A percentile compares a stretch with the other conserved stretches of the same genome.
These are phyloP conservation scores for Oligia strigilis DNA, from an alignment of 2,888 invertebrate species.

Conservation along the genomic window DNA sequence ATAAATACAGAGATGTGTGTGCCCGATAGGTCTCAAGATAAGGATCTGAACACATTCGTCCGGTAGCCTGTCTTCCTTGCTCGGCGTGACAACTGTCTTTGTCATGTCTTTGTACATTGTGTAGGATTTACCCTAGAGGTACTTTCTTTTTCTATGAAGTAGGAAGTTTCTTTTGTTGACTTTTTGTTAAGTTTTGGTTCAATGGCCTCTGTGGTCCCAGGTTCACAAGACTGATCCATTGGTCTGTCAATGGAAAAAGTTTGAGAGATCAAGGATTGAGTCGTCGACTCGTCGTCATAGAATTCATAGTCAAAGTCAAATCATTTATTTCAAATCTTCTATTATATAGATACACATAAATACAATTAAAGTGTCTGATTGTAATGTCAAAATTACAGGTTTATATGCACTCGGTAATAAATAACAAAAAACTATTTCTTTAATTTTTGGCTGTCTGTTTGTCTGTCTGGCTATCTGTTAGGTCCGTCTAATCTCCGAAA, in stretches of 20 bases:
- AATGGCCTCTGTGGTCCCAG: neutral
- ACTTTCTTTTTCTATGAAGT: slow-evolving; percentile 17
- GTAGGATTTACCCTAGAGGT: neutral
- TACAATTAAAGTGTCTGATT: too few relatives aligned
- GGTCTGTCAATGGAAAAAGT: neutral
- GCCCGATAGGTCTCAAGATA: slow-evolving; percentile 53
- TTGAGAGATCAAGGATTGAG: neutral
- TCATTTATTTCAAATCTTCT: neutral
- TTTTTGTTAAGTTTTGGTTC: slow-evolving; percentile 13
- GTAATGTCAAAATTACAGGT: too few relatives aligned
- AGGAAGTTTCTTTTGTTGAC: slow-evolving; percentile 10
- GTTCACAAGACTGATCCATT: neutral
- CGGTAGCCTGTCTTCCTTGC: slow-evolving; percentile 45
- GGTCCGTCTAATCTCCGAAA: too few relatives aligned
- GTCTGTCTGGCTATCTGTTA: too few relatives aligned
- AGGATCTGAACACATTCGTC: slow-evolving; percentile 43
- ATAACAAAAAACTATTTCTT: too few relatives aligned
- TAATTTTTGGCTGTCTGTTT: too few relatives aligned
- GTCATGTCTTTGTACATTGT: neutral
- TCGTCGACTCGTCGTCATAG: too few relatives aligned
- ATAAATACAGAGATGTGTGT: slow-evolving; percentile 48
- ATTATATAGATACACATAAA: too few relatives aligned
- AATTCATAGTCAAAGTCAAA: neutral
- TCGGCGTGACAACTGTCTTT: slow-evolving; percentile 24
- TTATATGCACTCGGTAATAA: too few relatives aligned